Percentiles rank a stretch among this genome's conserved stretches.
phyloP scores from a whole-genome alignment of 2,113 vertebrate genomes.

The Corapipo altera region DNA sequence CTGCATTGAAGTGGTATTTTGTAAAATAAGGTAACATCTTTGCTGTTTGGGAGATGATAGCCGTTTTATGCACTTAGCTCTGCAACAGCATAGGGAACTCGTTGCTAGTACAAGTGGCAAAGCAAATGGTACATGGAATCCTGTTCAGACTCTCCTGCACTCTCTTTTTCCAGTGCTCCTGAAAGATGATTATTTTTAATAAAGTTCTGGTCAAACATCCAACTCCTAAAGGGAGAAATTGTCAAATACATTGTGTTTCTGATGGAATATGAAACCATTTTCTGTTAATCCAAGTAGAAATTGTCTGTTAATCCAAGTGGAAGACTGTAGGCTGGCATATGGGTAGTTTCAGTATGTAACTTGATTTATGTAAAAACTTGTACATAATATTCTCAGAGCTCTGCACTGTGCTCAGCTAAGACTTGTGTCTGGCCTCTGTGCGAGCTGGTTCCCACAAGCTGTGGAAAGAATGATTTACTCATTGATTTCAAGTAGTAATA shows the following conservation, averaged over 20 bases:
- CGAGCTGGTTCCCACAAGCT: not conserved
- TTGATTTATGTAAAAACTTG: not conserved
- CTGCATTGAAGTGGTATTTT: not conserved
- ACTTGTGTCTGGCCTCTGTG: not conserved
- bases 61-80: not conserved
- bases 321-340: not conserved
- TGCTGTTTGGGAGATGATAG: not conserved
- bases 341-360: not conserved
- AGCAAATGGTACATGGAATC: not conserved
- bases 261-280: not conserved
- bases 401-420: not conserved
- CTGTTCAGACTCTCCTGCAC: not conserved
- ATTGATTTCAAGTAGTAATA: not conserved
- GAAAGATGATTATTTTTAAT: not conserved
- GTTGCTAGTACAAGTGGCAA: not conserved
- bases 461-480: not conserved
- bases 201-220: not conserved
- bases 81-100: not conserved
- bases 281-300: not conserved
- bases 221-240: not conserved
- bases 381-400: not conserved
- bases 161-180: not conserved
- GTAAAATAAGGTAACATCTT: not conserved
- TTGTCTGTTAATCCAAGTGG: not conserved
- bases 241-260: not conserved